Conservation (phyloP, 2,888 invertebrate species). For the Antheraea yamamai region DNA sequence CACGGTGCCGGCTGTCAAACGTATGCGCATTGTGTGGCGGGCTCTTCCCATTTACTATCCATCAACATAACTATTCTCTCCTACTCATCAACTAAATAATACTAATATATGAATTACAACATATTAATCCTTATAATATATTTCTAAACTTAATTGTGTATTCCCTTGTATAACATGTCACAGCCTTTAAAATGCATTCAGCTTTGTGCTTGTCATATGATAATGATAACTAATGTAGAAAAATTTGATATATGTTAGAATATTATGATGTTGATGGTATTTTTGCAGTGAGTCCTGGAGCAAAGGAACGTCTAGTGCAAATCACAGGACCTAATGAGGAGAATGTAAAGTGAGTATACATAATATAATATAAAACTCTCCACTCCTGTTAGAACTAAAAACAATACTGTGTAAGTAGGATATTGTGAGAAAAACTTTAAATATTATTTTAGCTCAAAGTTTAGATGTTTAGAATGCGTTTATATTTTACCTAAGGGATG, state of each 20-base stretch:
- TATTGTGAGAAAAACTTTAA: too few species aligned
- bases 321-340: slow-evolving; percentile 97
- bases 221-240: slow-evolving; percentile 35
- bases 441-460: too few species aligned
- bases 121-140: not conserved
- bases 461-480: too few species aligned
- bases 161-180: slow-evolving; percentile 33
- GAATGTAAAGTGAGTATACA: slow-evolving; percentile 91
- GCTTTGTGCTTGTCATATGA: slow-evolving; percentile 56
- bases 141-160: not conserved
- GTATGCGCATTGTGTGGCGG: slow-evolving; percentile 74
- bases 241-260: slow-evolving; percentile 1
- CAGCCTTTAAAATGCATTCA: slow-evolving; percentile 58
- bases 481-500: too few species aligned
- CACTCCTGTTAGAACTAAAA: too few species aligned
- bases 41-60: slow-evolving; percentile 45
- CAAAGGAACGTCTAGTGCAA: slow-evolving; percentile 96
- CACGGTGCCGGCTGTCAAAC: slow-evolving; percentile 56
- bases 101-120: slow-evolving; percentile 5
- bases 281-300: slow-evolving; percentile 92
- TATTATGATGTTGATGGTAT: slow-evolving; percentile 32
- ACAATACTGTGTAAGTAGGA: too few species aligned
- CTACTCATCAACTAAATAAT: slow-evolving; percentile 1
- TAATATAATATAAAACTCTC: not conserved
- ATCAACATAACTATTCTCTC: slow-evolving; percentile 13